Evolutionary conservation across 2,113 vertebrate species (phyloP).

Genomic region (Zosterops hypoxanthus): DNA sequence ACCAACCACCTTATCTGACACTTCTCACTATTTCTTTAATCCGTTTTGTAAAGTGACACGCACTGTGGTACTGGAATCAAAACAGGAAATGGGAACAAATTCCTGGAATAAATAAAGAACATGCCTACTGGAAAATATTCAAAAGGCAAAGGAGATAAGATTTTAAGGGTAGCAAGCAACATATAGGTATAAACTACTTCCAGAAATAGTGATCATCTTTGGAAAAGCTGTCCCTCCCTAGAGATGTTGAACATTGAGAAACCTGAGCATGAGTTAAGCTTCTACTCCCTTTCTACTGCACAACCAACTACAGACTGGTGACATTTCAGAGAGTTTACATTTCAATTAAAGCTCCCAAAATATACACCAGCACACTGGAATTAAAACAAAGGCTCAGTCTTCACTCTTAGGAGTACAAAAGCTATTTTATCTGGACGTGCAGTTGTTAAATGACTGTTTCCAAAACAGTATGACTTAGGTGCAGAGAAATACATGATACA

Average conservation of each 20-base stretch:
- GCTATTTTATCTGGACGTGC: slow-evolving; percentile 9
- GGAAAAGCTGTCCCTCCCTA: background rate
- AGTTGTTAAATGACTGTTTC: background rate
- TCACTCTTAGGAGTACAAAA: background rate
- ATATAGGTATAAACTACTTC: background rate
- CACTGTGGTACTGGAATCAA: background rate
- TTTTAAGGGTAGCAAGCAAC: background rate
- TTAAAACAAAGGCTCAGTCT: slow-evolving; percentile 41
- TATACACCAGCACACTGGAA: slow-evolving; percentile 1
- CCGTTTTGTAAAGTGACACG: background rate
- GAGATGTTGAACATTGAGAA: background rate
- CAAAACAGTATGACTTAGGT: background rate
- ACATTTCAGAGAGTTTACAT: slow-evolving; percentile 52
- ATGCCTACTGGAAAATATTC: background rate
- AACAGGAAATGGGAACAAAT: slow-evolving; percentile 49
- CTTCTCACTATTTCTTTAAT: background rate
- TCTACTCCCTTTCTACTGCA: background rate
- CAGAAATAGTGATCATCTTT: background rate
- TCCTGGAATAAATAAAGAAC: slow-evolving; percentile 35
- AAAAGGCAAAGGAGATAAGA: background rate
- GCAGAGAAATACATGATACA: background rate
- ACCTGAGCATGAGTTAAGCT: background rate
- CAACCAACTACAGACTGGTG: background rate
- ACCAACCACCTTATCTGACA: background rate
- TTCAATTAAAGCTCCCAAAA: slow-evolving; percentile 58